Evolutionary conservation across 2,888 invertebrate genomes (phyloP).

Genomic region (Mesorhabditis spiculigera): DNA sequence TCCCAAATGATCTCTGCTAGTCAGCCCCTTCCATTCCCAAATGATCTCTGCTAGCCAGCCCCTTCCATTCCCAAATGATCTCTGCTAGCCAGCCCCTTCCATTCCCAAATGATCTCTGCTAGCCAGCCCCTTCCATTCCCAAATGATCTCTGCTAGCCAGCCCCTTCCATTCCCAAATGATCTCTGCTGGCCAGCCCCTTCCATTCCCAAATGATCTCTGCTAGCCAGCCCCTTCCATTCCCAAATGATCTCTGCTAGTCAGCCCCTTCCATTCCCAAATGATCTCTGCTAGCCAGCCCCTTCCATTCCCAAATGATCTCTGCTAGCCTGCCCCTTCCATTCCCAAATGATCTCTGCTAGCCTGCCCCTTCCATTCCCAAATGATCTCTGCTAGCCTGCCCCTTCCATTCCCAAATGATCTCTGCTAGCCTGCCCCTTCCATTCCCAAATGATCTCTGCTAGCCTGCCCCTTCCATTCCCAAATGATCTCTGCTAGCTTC

Average conservation of each 20-base stretch:
- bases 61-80: not conserved
- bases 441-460: not conserved
- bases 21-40: slow-evolving; percentile 43
- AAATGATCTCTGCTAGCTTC: not conserved
- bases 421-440: too few relatives aligned
- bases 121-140: too few relatives aligned
- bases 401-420: not conserved
- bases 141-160: too few relatives aligned
- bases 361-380: slow-evolving; percentile 44
- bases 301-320: slow-evolving; percentile 7
- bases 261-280: not conserved
- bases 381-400: slow-evolving; percentile 36
- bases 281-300: too few relatives aligned
- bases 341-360: not conserved
- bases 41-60: slow-evolving; percentile 35
- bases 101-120: not conserved
- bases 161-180: slow-evolving; percentile 8
- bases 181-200: not conserved
- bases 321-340: not conserved
- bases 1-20: not conserved
- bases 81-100: too few relatives aligned
- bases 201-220: not conserved
- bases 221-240: not conserved
- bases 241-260: not conserved
- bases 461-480: not conserved